Evolutionary conservation across 2,888 invertebrate species (phyloP), one percentile per base, ranked within the genome.

Genomic region (Tinea pellionella): DNA sequence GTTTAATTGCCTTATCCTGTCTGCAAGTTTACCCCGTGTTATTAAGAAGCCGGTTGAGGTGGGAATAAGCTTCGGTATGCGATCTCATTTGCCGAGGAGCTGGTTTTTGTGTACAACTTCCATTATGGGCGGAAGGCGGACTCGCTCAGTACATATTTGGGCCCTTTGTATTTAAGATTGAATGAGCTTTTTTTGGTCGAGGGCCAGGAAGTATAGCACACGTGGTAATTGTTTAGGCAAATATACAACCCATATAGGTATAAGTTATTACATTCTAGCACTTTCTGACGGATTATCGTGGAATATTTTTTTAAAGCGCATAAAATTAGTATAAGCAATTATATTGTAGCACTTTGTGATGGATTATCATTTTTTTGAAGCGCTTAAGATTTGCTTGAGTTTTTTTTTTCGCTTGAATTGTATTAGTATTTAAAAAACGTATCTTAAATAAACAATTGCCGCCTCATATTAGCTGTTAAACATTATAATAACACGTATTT

Each of bases 151-250:
- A 56, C 60, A 60, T 55, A 55, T 60, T 60, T 60, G 55, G 32
- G 42, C 19, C 24, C 19, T 53, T 60, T 29, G 57, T 57, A 32
- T 57, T 32, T 11, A 4, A 12, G 32, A 15, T 19, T 73, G 70
- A 75, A 77, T 78, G 75, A 72, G 69, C 68, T 70, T n/a, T 72
- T 29, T 32, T 71, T 65, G 68, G 13, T 12, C 69, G 62, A 66
- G 64, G 68, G 67, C 57, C 74, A 74, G 75, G 79, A 77, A 78
- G 72, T 67, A 67, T 15, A 67, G 68, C 69, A 65, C 71, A 71
- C 71, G 71, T 73, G 76, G 68, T 80, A 78, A 80, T 75, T 70
- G 71, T 66, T 64, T 67, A 62, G 62, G 66, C 69, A 76, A 76
- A 79, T 69, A 74, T 64, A 13, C 16, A 32, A 55, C 32, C 30